Base-by-base conservation (phyloP, 2,797 vertebrate species). In the Bradypodion pumilum region DNA sequence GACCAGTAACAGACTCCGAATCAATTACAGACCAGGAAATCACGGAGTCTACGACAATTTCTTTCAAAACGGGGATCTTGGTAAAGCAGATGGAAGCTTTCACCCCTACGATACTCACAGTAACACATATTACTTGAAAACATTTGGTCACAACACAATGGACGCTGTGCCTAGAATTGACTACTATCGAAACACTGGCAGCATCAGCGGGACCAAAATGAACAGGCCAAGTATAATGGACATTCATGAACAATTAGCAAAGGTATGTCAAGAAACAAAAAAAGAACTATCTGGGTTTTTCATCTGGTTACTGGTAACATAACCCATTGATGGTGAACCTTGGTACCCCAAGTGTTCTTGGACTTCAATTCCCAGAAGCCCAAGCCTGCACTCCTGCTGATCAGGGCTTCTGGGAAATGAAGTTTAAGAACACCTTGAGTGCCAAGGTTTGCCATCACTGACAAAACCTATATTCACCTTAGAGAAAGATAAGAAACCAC, bases 101-200 rank as follows among this genome's bases (percentile, higher is more conserved):
- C 95, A 97, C 89, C 92, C 97, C 94, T 82, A 95, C 1, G 96
- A 97, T 80, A 94, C 95, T 46, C 95, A 96, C 69, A 95, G 88
- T 63, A 95, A 96, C 91, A 95, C 96, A 29, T 96, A 96, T 86
- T 97, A 97, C 84, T 93, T 97, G 32, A 95, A 97, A 89, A 98
- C 98, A 29, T 99, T 99, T 70, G 98, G 99, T 35, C 98, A 98
- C 85, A 97, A 99, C 92, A 99, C 99, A 10, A 56, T 99, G 94
- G 99, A 99, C 82, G 97, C 97, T 0, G 95, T 98, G 90, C 99
- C 99, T 66, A 97, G 97, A 92, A 98, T 99, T 13, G 96, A 99
- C 94, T 99, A 98, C 94, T 99, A 99, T n/a, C 97, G 98, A 69
- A 99, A 99, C 59, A 96, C 97, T 0, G 97, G 98, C 90, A 99